Evolutionary conservation across 2,797 vertebrate genomes (phyloP), one percentile per base, ranked within the genome.

Genomic region (Myripristis murdjan): DNA sequence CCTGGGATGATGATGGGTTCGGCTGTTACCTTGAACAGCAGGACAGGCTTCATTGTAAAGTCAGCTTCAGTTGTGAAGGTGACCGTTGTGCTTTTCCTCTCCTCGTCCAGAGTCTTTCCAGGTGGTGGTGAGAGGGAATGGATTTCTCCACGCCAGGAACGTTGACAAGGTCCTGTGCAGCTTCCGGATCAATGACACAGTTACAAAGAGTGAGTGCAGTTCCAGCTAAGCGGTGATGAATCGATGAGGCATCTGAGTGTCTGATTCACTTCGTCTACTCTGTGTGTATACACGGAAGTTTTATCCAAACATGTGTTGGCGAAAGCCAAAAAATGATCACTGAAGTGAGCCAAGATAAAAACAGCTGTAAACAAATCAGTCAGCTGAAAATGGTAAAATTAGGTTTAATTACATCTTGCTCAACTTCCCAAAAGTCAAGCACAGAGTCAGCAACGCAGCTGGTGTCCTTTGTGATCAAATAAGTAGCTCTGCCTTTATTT

Each of bases 81-180:
- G 33, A 62, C 23, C 26, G 44, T 37, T 79, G 28, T 77, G 35
- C 55, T 46, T 48, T 20, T 31, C 47, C 69, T 74, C 41, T 20
- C 15, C 16, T 52, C 33, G 1, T 63, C 81, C 92, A 99, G 98
- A 98, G 77, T 93, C 96, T 0, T 99, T 99, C 79, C 96, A 99
- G 92, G 98, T 99, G 0, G 97, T 99, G 0, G 97, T 99, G 64
- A 95, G 94, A 75, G 98, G 98, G 24, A 99, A 99, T 0, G 98
- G 98, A 48, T 99, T 99, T 79, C 96, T 96, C 8, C 97, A 96
- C 0, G 95, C 97, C 31, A 94, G 97, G 8, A 99, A 97, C 0
- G 96, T 97, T 0, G 96, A 99, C 72, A 94, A 97, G 55, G 98
- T 99, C 41, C 95, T 98, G 73, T 99, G 98, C 94, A 99, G 97